Percentiles rank a stretch among this genome's conserved stretches.
These are phyloP conservation scores for Pachyrhynchus sulphureomaculatus DNA, from an alignment of 1,140 invertebrate genomes.

Conservation along the genomic window DNA sequence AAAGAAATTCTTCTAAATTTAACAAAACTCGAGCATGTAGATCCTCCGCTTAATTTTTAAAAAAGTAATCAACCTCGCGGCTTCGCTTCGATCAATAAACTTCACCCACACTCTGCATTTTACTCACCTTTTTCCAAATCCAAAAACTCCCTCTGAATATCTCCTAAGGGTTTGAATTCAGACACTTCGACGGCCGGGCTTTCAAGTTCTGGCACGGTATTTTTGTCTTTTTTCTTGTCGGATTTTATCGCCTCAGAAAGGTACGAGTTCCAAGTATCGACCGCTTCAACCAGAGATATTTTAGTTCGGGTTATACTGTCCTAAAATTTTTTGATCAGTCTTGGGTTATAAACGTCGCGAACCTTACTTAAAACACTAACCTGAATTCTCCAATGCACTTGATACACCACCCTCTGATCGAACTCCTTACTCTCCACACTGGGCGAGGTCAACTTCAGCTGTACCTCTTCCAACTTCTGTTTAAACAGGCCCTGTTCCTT, in stretches of 20 bases:
- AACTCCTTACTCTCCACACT: conserved; percentile 57
- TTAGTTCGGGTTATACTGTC: conserved; percentile 67
- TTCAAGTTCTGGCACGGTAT: conserved; percentile 34
- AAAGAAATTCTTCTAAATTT: no score
- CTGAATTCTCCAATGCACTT: conserved; percentile 23
- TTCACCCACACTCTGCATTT: no score
- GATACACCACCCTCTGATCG: conserved; percentile 16
- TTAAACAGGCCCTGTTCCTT: conserved; percentile 72
- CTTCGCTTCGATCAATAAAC: no score
- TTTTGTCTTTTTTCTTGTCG: conserved; percentile 48
- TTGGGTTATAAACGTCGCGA: no score
- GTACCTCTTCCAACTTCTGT: conserved; percentile 72
- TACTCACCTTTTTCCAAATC: conserved; percentile 17
- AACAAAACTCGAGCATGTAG: no score
- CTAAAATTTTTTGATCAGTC: no score
- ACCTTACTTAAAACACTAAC: no score
- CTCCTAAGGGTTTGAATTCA: background rate
- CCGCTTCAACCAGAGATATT: conserved; percentile 62
- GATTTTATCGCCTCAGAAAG: conserved; percentile 46
- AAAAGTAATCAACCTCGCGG: no score
- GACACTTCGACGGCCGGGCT: conserved; percentile 15
- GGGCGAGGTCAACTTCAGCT: conserved; percentile 67
- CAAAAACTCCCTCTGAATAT: background rate
- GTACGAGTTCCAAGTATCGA: conserved; percentile 67
- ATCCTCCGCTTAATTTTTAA: no score